Percentiles rank a stretch among this genome's conserved stretches.
Evolutionary conservation across 2,113 vertebrate genomes (phyloP).

Genomic region (Indri indri): DNA sequence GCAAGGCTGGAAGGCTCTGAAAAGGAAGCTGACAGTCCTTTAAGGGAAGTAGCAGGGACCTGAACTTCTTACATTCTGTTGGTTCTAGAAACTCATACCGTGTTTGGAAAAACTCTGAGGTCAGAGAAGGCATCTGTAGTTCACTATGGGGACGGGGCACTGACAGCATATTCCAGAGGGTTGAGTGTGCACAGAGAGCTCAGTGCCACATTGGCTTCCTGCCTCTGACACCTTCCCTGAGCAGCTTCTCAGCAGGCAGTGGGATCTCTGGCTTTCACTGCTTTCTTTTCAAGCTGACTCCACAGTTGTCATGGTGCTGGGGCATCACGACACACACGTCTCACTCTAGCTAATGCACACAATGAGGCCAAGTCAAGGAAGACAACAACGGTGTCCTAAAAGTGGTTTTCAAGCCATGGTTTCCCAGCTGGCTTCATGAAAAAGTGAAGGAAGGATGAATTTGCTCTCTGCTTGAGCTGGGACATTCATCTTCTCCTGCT

Average conservation of each 20-base stretch:
- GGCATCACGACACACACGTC: accelerated
- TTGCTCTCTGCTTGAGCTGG: background rate
- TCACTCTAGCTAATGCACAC: background rate
- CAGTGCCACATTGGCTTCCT: background rate
- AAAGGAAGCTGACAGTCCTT: background rate
- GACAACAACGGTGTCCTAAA: background rate
- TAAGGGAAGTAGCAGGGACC: background rate
- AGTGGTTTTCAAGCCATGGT: background rate
- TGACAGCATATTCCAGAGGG: too few relatives aligned
- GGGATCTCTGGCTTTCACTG: background rate
- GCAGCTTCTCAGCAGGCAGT: background rate
- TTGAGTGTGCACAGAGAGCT: background rate
- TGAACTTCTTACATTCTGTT: background rate
- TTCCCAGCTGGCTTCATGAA: background rate
- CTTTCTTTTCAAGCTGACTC: background rate
- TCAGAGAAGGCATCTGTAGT: background rate
- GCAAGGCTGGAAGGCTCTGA: background rate
- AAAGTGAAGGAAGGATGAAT: background rate
- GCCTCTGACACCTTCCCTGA: background rate
- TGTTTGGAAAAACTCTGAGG: background rate
- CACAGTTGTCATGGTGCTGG: background rate
- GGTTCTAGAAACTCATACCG: background rate
- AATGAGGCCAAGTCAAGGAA: background rate
- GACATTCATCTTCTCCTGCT: background rate
- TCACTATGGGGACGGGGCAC: background rate